phyloP scores from a whole-genome alignment of 2,113 vertebrate species.

The Egretta garzetta region DNA sequence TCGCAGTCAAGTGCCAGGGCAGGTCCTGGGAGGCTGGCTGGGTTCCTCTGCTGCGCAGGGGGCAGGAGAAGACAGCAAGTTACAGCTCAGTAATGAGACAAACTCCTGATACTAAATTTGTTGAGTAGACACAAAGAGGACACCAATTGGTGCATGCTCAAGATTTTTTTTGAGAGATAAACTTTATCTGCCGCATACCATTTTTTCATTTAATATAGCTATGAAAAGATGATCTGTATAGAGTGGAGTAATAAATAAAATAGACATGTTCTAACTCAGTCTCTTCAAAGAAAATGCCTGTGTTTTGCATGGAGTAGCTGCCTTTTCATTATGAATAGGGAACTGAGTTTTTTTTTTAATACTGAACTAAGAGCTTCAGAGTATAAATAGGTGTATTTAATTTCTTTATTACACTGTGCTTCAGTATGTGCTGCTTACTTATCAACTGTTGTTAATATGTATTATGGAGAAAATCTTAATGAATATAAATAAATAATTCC shows the following conservation, averaged over 20 bases:
- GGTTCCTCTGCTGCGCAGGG: not conserved
- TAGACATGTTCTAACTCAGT: not conserved
- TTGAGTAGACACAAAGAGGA: not conserved
- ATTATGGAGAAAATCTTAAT: not conserved
- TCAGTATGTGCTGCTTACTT: not conserved
- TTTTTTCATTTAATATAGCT: not conserved
- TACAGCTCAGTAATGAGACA: not conserved
- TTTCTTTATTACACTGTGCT: not conserved
- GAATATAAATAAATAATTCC: not conserved
- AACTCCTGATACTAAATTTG: not conserved
- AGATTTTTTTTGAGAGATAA: not conserved
- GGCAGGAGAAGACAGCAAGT: not conserved
- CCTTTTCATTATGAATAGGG: not conserved
- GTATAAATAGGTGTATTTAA: not conserved
- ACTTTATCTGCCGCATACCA: not conserved
- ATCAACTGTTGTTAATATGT: not conserved
- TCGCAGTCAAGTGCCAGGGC: rapidly evolving
- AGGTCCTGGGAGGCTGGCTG: not conserved
- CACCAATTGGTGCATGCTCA: rapidly evolving
- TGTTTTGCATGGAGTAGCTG: not conserved
- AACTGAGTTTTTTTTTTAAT: not conserved
- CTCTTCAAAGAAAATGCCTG: not conserved
- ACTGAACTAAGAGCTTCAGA: not conserved
- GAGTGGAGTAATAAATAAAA: not conserved
- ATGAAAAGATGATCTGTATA: not conserved